Percentiles rank a stretch among this genome's conserved stretches.
Evolutionary conservation across 2,888 invertebrate species (phyloP).

Genomic region (Siphonodentalium dalli): DNA sequence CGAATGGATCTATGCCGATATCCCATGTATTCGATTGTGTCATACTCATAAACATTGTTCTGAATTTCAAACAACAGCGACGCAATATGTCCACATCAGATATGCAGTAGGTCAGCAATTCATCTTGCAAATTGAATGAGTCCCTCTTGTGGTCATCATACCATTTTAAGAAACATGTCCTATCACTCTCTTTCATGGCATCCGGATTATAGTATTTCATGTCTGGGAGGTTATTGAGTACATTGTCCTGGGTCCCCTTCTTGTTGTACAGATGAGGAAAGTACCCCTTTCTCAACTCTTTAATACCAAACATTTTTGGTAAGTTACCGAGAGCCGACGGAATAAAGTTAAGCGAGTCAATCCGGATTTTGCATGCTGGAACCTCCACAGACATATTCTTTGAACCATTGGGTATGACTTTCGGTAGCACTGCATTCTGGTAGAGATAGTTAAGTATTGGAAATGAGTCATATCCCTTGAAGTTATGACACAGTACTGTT

Average conservation of each 20-base stretch:
- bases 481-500: constrained; percentile 17
- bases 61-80: constrained; percentile 23
- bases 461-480: constrained; percentile 18
- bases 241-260: constrained; percentile 5
- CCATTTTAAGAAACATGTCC: constrained; percentile 22
- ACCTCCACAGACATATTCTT: constrained; percentile 10
- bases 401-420: constrained; percentile 11
- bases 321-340: constrained; percentile 27
- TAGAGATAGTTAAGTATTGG: constrained; percentile 12
- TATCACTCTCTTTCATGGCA: constrained; percentile 24
- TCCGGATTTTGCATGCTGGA: constrained; percentile 9
- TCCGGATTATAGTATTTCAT: constrained; percentile 26
- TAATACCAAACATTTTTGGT: constrained; percentile 24
- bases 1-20: constrained; percentile 26
- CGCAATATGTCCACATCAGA: constrained; percentile 26
- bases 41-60: constrained; percentile 15
- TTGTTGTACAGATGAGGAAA: too few relatives aligned
- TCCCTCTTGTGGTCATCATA: constrained; percentile 13
- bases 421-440: constrained; percentile 8
- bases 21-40: constrained; percentile 3
- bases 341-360: constrained; percentile 29
- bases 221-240: constrained; percentile 21
- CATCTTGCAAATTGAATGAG: constrained; percentile 15
- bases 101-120: constrained; percentile 20
- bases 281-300: too few relatives aligned